Evolutionary conservation across 2,888 invertebrate species (phyloP).

Genomic region (Ormyrus nitidulus): DNA sequence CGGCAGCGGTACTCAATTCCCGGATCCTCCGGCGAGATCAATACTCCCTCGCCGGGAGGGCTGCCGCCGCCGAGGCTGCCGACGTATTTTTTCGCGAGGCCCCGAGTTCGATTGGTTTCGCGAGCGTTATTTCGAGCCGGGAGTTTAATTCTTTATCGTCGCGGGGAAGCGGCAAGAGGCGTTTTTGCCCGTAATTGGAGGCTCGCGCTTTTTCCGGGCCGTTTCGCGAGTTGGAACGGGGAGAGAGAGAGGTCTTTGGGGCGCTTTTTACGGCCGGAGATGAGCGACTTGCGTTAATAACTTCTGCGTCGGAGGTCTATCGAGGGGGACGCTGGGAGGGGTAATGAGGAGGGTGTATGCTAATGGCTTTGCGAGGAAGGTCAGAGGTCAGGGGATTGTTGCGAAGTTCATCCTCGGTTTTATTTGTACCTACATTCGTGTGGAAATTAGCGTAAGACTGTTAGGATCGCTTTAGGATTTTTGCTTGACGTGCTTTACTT

Average conservation of each 20-base stretch:
- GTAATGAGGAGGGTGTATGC: no score
- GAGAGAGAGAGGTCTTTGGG: not conserved
- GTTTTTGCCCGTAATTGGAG: not conserved
- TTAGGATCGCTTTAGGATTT: no score
- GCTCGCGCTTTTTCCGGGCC: not conserved
- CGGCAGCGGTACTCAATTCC: slow-evolving; percentile 58
- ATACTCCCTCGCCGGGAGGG: slow-evolving; percentile 58
- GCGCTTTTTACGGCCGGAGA: no score
- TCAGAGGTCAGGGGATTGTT: no score
- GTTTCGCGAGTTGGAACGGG: not conserved
- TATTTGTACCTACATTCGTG: not conserved
- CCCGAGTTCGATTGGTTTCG: not conserved
- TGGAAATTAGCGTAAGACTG: not conserved
- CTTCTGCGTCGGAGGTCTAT: no score
- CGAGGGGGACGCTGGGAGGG: no score
- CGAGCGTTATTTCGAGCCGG: no score
- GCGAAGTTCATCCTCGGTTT: not conserved
- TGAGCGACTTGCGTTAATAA: no score
- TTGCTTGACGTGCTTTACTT: no score
- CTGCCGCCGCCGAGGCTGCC: not conserved
- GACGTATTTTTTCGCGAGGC: not conserved
- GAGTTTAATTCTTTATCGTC: no score
- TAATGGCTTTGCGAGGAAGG: no score
- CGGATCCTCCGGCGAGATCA: slow-evolving; percentile 59
- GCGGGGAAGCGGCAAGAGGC: slow-evolving; percentile 3